phyloP scores from a whole-genome alignment of 2,113 vertebrate genomes.

The Morone saxatilis region DNA sequence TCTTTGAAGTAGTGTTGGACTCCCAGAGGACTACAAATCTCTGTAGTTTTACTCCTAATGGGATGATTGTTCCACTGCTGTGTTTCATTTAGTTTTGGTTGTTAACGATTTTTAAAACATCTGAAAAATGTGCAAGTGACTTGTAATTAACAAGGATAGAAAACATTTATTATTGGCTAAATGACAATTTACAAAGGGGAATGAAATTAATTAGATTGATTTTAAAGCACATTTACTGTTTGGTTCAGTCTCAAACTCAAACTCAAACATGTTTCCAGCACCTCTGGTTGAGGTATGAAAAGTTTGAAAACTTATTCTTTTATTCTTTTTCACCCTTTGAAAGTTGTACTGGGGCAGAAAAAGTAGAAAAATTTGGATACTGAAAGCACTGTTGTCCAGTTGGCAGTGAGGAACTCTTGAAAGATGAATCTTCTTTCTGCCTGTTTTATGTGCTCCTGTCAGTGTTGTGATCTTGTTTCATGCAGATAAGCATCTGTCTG shows the following conservation, averaged over 20 bases:
- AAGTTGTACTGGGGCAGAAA: not conserved
- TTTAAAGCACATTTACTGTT: not conserved
- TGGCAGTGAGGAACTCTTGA: not conserved
- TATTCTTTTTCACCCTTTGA: not conserved
- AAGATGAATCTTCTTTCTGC: not conserved
- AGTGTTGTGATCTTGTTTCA: conserved; percentile 18
- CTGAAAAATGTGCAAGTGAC: not conserved
- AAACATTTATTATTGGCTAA: not conserved
- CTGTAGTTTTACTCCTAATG: not conserved
- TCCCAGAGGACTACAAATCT: conserved; percentile 17
- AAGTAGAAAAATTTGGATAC: not conserved
- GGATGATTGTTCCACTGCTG: not conserved
- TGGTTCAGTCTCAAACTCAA: not conserved
- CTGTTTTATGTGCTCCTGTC: conserved; percentile 19
- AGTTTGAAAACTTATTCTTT: not conserved
- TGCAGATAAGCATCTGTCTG: conserved; percentile 44
- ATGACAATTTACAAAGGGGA: no score
- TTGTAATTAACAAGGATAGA: not conserved
- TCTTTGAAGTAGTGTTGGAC: conserved; percentile 31
- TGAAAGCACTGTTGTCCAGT: not conserved
- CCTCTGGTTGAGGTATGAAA: not conserved
- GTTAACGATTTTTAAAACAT: conserved; percentile 13
- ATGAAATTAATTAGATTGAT: no score
- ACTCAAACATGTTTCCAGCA: not conserved
- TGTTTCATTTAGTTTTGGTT: conserved; percentile 3